phyloP scores from a whole-genome alignment of 2,113 vertebrate genomes.

The Bufo bufo region DNA sequence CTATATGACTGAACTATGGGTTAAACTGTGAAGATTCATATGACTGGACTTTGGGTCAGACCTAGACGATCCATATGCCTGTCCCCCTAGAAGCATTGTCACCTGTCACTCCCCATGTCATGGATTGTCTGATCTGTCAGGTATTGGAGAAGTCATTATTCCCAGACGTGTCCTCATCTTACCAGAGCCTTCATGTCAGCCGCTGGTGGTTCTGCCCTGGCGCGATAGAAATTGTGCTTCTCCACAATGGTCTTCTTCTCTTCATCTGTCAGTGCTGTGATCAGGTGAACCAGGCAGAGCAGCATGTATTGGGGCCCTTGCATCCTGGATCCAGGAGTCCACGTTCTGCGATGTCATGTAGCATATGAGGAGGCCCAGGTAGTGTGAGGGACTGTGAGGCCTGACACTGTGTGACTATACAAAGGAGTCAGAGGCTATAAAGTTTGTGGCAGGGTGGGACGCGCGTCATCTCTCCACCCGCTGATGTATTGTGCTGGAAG shows the following conservation, averaged over 20 bases:
- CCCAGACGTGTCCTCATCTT: constrained; percentile 55
- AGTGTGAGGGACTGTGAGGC: neutral
- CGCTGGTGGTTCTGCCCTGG: constrained; percentile 67
- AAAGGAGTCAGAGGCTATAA: constrained; percentile 35
- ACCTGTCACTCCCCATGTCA: too few relatives aligned
- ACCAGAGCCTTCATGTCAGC: constrained; percentile 75
- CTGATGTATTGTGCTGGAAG: constrained; percentile 52
- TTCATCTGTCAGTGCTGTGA: constrained; percentile 65
- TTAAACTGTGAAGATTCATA: too few relatives aligned
- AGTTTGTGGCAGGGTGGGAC: constrained; percentile 33
- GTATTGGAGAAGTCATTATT: too few relatives aligned
- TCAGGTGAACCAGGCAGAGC: constrained; percentile 63
- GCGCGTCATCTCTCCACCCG: constrained; percentile 14
- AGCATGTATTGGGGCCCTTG: constrained; percentile 65
- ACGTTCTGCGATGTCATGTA: neutral
- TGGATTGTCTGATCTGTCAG: too few relatives aligned
- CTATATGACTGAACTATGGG: too few relatives aligned
- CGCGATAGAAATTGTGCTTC: constrained; percentile 72
- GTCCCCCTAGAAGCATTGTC: too few relatives aligned
- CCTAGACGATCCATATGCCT: too few relatives aligned
- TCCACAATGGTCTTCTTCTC: constrained; percentile 69
- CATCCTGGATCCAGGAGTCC: neutral
- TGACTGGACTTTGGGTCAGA: too few relatives aligned
- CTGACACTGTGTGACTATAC: neutral
- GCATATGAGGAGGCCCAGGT: neutral